Conservation (phyloP, 2,888 invertebrate genomes). For the Pristionchus maxplancki region DNA sequence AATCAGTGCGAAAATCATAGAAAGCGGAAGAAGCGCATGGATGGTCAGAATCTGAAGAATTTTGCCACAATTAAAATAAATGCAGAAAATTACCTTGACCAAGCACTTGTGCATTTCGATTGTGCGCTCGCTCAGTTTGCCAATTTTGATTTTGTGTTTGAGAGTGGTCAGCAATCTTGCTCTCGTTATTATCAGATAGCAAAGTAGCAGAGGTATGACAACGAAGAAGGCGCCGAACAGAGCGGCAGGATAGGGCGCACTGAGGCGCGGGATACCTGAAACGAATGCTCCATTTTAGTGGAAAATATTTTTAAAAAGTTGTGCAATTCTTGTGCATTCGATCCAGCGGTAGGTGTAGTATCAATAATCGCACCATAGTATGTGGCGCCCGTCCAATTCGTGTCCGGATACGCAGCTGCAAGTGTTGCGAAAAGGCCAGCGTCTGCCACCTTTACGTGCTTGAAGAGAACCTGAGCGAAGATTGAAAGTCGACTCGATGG, state of each 20-base stretch:
- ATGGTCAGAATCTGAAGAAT: neutral
- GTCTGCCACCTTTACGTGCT: neutral
- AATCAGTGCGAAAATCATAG: neutral
- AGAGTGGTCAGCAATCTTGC: neutral
- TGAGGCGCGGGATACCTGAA: neutral
- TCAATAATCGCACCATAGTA: neutral
- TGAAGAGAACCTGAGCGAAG: neutral
- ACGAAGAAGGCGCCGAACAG: neutral
- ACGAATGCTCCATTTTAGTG: too few relatives aligned
- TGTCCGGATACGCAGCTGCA: neutral
- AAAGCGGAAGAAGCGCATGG: neutral
- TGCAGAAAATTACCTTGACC: neutral
- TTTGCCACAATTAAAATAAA: too few relatives aligned
- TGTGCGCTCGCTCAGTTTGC: neutral
- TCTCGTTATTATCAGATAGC: neutral
- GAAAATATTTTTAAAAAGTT: too few relatives aligned
- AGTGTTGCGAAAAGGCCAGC: neutral
- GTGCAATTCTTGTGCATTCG: too few relatives aligned
- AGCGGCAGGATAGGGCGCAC: neutral
- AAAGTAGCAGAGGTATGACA: neutral
- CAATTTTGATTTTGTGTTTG: neutral
- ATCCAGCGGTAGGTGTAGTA: too few relatives aligned
- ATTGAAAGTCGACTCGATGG: neutral
- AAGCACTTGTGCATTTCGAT: neutral
- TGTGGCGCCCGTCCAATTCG: neutral